These are phyloP conservation scores for Bombus waltoni DNA, from an alignment of 1,140 invertebrate species.

Conservation along the genomic window DNA sequence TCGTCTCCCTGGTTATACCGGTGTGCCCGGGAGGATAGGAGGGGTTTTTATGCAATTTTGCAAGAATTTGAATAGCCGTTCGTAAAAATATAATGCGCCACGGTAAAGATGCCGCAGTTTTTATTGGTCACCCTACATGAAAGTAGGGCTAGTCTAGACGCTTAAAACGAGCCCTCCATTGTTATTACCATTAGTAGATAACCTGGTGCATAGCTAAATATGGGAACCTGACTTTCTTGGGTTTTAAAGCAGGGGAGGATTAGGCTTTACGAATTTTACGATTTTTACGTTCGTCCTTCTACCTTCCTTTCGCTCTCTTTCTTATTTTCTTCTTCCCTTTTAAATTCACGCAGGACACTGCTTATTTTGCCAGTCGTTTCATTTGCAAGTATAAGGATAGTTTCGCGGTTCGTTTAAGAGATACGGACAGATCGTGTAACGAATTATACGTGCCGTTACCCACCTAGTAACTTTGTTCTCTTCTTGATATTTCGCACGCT, in stretches of 20 bases:
- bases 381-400: constrained; percentile 54
- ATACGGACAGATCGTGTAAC: neutral
- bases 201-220: constrained; percentile 71
- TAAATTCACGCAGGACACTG: constrained; percentile 10
- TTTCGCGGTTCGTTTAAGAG: constrained; percentile 7
- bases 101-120: constrained; percentile 66
- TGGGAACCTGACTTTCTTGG: constrained; percentile 70
- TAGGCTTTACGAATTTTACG: constrained; percentile 44
- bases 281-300: constrained; percentile 17
- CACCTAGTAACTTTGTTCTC: constrained; percentile 92
- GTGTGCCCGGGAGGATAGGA: constrained; percentile 66
- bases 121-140: constrained; percentile 66
- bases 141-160: constrained; percentile 73
- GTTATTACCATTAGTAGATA: constrained; percentile 74
- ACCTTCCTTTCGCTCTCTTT: neutral
- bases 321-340: neutral
- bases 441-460: constrained; percentile 16
- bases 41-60: constrained; percentile 80
- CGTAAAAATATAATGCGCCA: constrained; percentile 78
- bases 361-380: constrained; percentile 4
- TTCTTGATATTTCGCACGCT: constrained; percentile 90
- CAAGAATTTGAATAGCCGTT: constrained; percentile 82
- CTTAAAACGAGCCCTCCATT: constrained; percentile 63
- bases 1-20: constrained; percentile 73
- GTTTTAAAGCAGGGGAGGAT: neutral